Conservation (phyloP, 2,888 invertebrate genomes). For the Sphaerophoria rueppellii region DNA sequence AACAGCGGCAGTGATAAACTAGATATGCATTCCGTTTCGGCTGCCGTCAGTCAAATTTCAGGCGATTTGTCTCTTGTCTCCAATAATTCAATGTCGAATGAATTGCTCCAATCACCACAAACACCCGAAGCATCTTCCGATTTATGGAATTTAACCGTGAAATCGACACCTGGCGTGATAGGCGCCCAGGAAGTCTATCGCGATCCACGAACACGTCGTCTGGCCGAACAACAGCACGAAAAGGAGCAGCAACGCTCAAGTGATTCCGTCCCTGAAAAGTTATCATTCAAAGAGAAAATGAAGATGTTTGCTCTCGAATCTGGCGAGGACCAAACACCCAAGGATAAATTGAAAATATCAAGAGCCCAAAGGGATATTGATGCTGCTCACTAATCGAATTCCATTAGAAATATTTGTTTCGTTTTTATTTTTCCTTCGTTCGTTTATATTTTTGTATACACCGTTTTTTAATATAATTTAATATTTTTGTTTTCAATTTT, state of each 20-base stretch:
- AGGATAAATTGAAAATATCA: conserved; percentile 97
- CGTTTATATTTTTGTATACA: too few relatives aligned
- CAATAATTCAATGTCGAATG: conserved; percentile 87
- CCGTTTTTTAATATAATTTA: too few relatives aligned
- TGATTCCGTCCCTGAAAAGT: conserved; percentile 90
- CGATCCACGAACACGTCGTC: conserved; percentile 94
- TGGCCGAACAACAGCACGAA: conserved; percentile 90
- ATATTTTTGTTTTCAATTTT: too few relatives aligned
- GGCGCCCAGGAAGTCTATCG: conserved; percentile 99
- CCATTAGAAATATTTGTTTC: too few relatives aligned
- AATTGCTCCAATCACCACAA: conserved; percentile 89
- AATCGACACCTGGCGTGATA: conserved; percentile 96
- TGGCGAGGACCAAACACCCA: conserved; percentile 95
- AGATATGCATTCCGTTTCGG: conserved; percentile 79
- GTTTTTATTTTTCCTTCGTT: too few relatives aligned
- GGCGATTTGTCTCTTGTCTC: neutral
- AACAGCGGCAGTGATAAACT: conserved; percentile 79
- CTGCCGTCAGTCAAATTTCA: neutral
- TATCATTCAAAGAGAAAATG: conserved; percentile 99
- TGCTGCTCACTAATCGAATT: conserved; percentile 84
- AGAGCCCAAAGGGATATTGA: conserved; percentile 97
- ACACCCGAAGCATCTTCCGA: conserved; percentile 84
- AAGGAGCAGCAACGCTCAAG: conserved; percentile 83
- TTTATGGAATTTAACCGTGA: conserved; percentile 81
- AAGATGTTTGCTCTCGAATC: conserved; percentile 99